These are phyloP conservation scores for Erynnis tages DNA, from an alignment of 2,888 invertebrate genomes.

Conservation along the genomic window DNA sequence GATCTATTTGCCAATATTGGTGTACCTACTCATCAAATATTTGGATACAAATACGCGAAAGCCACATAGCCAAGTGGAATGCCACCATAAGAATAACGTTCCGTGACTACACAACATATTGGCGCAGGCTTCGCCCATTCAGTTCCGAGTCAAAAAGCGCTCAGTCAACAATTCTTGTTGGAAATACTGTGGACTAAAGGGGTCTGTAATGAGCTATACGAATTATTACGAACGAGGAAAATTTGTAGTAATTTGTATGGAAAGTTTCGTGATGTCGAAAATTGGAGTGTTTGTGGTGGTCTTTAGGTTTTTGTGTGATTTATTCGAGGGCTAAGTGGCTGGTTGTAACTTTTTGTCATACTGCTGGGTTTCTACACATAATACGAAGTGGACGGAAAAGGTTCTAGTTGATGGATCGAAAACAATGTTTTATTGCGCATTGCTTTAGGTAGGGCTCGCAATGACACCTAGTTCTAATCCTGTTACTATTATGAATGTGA, in stretches of 20 bases:
- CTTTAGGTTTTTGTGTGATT: conserved; percentile 4
- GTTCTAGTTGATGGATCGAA: too few species aligned
- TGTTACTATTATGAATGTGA: too few species aligned
- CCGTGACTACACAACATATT: conserved; percentile 45
- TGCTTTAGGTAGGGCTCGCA: too few species aligned
- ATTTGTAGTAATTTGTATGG: conserved; percentile 20
- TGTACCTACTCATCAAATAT: too few species aligned
- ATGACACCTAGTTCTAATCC: too few species aligned
- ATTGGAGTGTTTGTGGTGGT: conserved; percentile 21
- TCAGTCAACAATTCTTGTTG: conserved; percentile 23
- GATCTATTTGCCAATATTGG: too few species aligned
- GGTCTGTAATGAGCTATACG: conserved; percentile 22
- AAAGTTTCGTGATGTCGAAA: conserved; percentile 21
- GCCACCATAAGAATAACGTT: conserved; percentile 30
- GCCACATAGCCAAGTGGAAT: too few species aligned
- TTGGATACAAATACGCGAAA: too few species aligned
- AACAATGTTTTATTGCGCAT: too few species aligned
- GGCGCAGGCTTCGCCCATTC: conserved; percentile 37
- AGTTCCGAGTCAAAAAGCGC: conserved; percentile 36
- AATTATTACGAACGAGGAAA: conserved; percentile 21
- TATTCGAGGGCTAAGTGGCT: neutral
- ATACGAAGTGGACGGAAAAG: too few species aligned
- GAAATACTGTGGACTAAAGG: conserved; percentile 20
- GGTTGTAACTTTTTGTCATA: neutral
- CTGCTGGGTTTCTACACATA: too few species aligned